Base-by-base conservation (phyloP, 2,797 vertebrate genomes). In the Lateolabrax maculatus region DNA sequence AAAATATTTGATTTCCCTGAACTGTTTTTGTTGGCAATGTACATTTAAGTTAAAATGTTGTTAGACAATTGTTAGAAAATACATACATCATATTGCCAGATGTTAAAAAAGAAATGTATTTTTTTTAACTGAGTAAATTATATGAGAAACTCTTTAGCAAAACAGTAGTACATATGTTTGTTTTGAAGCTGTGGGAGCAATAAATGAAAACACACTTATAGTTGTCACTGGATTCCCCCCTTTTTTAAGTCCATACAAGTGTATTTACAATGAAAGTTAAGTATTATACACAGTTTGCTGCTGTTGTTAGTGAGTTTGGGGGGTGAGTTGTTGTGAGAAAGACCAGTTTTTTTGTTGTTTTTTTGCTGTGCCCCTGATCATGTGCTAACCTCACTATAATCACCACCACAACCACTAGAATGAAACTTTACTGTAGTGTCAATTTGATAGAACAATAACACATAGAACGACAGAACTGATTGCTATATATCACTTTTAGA, bases 101-200 rank as follows among this genome's bases (percentile, higher is more conserved):
- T 90, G 86, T 87, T 73, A 70, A 74, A 81, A 84, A 81, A 71
- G 57, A 78, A 31, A 65, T 39, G 21, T 84, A 79, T 86, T 90
- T 90, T 86, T 90, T 92, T 91, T 84, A 89, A 88, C 75, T 66
- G 71, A 86, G 85, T 87, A 83, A 80, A 81, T 85, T 79, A 84
- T 84, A 86, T 81, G 72, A 90, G 53, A 85, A 82, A 90, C 76
- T 91, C 68, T 88, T 85, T 88, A 84, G 85, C 61, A 56, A 85
- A 78, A 88, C 74, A 79, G 87, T 90, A 90, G 89, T 84, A 71
- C 53, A 81, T 84, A 84, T 86, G 84, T 84, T 92, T 89, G 86
- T 92, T 90, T 90, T 85, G 73, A 92, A 85, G 78, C 88, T 90
- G 81, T 89, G 74, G 78, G 86, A 94, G 91, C 91, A 94, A 94